phyloP scores from a whole-genome alignment of 2,888 invertebrate genomes.

The Drosophila kuntzei region DNA sequence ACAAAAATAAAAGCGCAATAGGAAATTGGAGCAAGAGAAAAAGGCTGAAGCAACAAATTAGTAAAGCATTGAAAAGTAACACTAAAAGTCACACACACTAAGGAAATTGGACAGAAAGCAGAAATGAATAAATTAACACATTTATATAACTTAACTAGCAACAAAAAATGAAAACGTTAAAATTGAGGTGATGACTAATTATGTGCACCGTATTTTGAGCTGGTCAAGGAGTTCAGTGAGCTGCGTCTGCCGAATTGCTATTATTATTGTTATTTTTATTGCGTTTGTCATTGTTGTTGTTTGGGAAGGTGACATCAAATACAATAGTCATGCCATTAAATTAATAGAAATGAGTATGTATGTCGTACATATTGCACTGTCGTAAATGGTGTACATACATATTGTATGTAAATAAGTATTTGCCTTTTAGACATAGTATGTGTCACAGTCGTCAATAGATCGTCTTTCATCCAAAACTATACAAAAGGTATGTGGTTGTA shows the following conservation, averaged over 20 bases:
- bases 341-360: conserved; percentile 12
- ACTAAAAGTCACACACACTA: conserved; percentile 43
- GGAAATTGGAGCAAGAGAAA: conserved; percentile 29
- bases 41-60: conserved; percentile 63
- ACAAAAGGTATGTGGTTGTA: conserved; percentile 30
- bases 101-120: conserved; percentile 54
- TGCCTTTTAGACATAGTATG: conserved; percentile 16
- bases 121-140: conserved; percentile 72
- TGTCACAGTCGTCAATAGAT: conserved; percentile 38
- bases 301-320: conserved; percentile 29
- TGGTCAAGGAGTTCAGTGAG: conserved; percentile 28
- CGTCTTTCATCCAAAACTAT: conserved; percentile 32
- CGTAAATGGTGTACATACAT: conserved; percentile 1
- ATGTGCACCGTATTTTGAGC: conserved; percentile 18
- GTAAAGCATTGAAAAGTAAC: conserved; percentile 53
- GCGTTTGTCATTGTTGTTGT: conserved; percentile 11
- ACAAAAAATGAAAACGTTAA: conserved; percentile 22
- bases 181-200: conserved; percentile 56
- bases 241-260: conserved; percentile 6
- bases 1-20: conserved; percentile 17
- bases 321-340: conserved; percentile 11
- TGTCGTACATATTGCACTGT: conserved; percentile 2
- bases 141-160: conserved; percentile 66
- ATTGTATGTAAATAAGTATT: neutral
- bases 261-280: conserved; percentile 8